These are phyloP conservation scores for Ommatoiulus sabulosus DNA, from an alignment of 2,888 invertebrate species.

Conservation along the genomic window DNA sequence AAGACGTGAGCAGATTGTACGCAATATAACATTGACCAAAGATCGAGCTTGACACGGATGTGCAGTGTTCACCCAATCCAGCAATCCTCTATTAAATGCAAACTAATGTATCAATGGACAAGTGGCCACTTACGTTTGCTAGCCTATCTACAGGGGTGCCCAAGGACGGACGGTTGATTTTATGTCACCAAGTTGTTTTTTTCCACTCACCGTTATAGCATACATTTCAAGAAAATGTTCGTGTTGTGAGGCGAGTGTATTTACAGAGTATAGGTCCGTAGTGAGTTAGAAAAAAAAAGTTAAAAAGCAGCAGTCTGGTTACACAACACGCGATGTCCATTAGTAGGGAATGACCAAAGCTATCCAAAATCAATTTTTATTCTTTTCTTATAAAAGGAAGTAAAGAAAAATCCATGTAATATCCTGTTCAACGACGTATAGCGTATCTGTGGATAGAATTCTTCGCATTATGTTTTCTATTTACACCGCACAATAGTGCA, in stretches of 20 bases:
- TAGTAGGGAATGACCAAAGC: slow-evolving; percentile 41
- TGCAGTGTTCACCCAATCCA: no score
- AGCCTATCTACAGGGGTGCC: not conserved
- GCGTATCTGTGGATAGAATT: slow-evolving; percentile 41
- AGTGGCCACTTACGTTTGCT: not conserved
- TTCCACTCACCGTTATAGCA: not conserved
- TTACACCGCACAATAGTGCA: slow-evolving; percentile 38
- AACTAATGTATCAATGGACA: not conserved
- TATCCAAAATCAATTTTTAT: slow-evolving; percentile 47
- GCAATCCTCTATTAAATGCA: no score
- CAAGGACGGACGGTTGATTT: not conserved
- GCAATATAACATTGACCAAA: no score
- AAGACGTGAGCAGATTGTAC: no score
- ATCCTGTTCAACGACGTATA: slow-evolving; percentile 6
- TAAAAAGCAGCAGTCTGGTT: slow-evolving; percentile 30
- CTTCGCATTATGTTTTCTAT: slow-evolving; percentile 44
- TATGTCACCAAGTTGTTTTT: not conserved
- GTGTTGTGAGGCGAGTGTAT: not conserved
- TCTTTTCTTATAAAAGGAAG: slow-evolving; percentile 44
- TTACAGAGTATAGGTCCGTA: slow-evolving; percentile 17
- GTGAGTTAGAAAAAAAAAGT: slow-evolving; percentile 26
- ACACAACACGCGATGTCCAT: slow-evolving; percentile 44
- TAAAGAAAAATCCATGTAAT: slow-evolving; percentile 42
- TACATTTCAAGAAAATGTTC: slow-evolving; percentile 21
- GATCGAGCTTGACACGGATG: no score